These are phyloP conservation scores for Carposina sasakii DNA, from an alignment of 1,140 invertebrate genomes.

Conservation along the genomic window DNA sequence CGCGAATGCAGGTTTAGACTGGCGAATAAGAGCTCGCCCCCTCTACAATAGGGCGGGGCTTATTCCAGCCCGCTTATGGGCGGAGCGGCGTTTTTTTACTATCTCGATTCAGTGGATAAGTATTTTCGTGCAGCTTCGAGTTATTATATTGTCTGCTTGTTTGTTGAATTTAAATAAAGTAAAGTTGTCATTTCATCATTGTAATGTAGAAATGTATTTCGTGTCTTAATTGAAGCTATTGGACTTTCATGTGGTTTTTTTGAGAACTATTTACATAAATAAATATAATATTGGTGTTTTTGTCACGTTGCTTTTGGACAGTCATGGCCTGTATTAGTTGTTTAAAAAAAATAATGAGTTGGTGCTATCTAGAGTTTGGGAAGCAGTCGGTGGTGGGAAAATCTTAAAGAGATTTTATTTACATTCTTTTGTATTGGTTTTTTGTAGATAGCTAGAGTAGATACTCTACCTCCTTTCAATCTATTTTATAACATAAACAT, in stretches of 20 bases:
- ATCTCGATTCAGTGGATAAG: constrained; percentile 45
- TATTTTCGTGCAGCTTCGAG: constrained; percentile 36
- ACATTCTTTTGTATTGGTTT: too few species aligned
- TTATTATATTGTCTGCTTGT: constrained; percentile 54
- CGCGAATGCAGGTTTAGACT: constrained; percentile 46
- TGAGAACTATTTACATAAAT: too few species aligned
- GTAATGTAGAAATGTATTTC: constrained; percentile 24
- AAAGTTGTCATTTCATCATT: constrained; percentile 40
- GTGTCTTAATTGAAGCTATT: constrained; percentile 34
- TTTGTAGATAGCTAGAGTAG: too few species aligned
- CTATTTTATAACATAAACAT: too few species aligned
- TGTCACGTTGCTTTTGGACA: too few species aligned
- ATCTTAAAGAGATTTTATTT: too few species aligned
- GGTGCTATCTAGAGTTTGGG: too few species aligned
- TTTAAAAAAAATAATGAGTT: too few species aligned
- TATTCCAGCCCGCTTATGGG: constrained; percentile 21
- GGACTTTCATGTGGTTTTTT: constrained; percentile 22
- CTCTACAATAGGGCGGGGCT: constrained; percentile 34
- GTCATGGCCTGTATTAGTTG: too few species aligned
- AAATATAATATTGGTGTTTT: too few species aligned
- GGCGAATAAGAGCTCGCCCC: constrained; percentile 42
- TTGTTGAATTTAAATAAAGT: constrained; percentile 43
- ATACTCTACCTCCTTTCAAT: too few species aligned
- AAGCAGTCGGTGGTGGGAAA: too few species aligned
- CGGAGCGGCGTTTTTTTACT: constrained; percentile 37